Base-by-base conservation (phyloP, 2,888 invertebrate genomes). In the Piscicola geometra region DNA sequence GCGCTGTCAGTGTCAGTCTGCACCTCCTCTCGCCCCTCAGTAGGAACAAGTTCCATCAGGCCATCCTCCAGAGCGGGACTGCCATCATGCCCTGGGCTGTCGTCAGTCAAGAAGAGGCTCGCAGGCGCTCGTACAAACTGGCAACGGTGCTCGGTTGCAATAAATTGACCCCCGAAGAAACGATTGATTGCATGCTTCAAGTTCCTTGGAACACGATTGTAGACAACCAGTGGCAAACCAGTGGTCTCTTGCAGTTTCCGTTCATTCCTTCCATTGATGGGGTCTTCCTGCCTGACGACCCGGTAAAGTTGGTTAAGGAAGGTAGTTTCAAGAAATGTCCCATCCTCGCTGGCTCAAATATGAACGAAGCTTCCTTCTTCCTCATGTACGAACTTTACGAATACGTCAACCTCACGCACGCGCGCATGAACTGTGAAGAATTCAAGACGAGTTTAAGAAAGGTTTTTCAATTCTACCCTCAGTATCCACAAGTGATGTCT, bases 261-360 rank as follows among this genome's bases (percentile, higher is more conserved):
- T 95, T 96, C 86, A 92, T 94, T 21, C 95, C 95, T 0, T 91
- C 95, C 64, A 91, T 96, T 52, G 96, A 97, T 84, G 95, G 95
- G 9, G 89, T 93, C 32, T 95, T 96, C 86, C 88, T 97, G 78
- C 91, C 92, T 81, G 94, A 96, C 84, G 81, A 77, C 33, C 80
- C 88, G 2, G 88, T 89, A 71, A 92, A 93, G 0, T 84, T 86
- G 32, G 85, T 96, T 81, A 88, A 89, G 50, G 90, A 90, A 79
- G 90, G 91, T 78, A 91, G 93, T 83, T 96, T 95, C 86, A 96
- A 96, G 85, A 93, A 93, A 86, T 92, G 93, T 18, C 93, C 92
- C 83, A 90, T 96, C 78, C 87, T 96, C 67, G 90, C 94, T 89
- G 96, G 97, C 50, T 92, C 92, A 71, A 95, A 96, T 85, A 90